A percentile compares a stretch with the other conserved stretches of the same genome.
Evolutionary conservation across 2,797 vertebrate species (phyloP).

Genomic region (Squalus acanthias): DNA sequence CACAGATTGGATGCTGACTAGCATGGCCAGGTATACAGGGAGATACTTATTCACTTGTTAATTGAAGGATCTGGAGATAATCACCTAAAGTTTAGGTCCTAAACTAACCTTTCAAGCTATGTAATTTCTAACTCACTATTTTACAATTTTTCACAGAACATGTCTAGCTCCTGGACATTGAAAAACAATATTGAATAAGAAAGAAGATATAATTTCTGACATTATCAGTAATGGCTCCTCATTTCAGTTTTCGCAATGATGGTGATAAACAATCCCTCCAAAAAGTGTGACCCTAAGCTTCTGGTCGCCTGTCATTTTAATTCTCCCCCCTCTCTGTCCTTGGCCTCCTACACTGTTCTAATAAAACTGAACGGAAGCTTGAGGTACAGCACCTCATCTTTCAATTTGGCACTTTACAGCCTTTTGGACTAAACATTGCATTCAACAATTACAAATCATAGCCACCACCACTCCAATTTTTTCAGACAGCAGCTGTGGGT

Average conservation of each 20-base stretch:
- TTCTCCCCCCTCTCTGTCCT: too few relatives aligned
- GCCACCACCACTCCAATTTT: too few relatives aligned
- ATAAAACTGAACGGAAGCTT: too few relatives aligned
- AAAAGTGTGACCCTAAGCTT: too few relatives aligned
- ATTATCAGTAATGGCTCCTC: neutral
- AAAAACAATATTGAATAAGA: neutral
- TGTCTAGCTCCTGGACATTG: neutral
- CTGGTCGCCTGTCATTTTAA: too few relatives aligned
- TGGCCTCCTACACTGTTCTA: too few relatives aligned
- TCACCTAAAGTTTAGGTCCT: neutral
- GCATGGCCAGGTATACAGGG: neutral
- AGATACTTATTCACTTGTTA: neutral
- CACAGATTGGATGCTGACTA: too few relatives aligned
- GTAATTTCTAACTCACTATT: neutral
- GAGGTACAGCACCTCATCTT: too few relatives aligned
- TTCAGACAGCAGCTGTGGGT: too few relatives aligned
- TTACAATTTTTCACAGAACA: neutral
- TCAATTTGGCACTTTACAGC: too few relatives aligned
- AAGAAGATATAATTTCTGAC: neutral
- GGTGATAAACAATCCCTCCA: neutral
- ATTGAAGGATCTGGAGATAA: neutral
- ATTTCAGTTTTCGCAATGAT: neutral
- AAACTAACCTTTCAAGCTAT: neutral
- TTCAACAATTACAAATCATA: too few relatives aligned
- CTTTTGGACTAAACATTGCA: too few relatives aligned